These are phyloP conservation scores for Brachyopa scutellaris DNA, from an alignment of 2,888 invertebrate genomes.

Conservation along the genomic window DNA sequence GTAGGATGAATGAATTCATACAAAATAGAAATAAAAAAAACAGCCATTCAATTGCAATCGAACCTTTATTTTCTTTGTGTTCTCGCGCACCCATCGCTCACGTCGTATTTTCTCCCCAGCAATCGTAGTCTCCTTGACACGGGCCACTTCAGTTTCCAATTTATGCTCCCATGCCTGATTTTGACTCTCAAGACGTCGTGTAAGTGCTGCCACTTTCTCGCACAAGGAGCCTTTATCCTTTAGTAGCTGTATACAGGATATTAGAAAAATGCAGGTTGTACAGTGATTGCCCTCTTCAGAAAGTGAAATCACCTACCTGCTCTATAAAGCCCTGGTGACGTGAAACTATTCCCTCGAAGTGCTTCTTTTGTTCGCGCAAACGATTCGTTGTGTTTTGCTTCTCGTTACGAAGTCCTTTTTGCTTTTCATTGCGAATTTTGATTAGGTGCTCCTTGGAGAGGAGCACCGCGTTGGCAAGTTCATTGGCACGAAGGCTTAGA, in stretches of 20 bases:
- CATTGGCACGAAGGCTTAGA: conserved; percentile 80
- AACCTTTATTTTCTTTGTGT: conserved; percentile 94
- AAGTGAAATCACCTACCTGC: conserved; percentile 84
- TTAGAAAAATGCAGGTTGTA: too few relatives aligned
- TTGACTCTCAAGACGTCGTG: conserved; percentile 81
- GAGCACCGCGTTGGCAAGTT: conserved; percentile 81
- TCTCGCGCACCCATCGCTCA: conserved; percentile 91
- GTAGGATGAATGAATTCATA: too few relatives aligned
- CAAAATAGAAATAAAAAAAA: background rate
- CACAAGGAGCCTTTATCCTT: conserved; percentile 90
- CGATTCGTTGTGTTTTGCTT: conserved; percentile 81
- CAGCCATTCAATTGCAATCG: too few relatives aligned
- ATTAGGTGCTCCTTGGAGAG: conserved; percentile 80
- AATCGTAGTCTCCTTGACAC: conserved; percentile 88
- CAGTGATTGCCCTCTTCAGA: too few relatives aligned
- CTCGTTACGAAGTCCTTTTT: conserved; percentile 80
- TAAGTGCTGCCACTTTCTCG: conserved; percentile 83
- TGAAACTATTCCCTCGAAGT: conserved; percentile 88
- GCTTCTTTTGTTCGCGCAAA: conserved; percentile 85
- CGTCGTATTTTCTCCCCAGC: conserved; percentile 89
- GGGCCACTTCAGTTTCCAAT: conserved; percentile 88
- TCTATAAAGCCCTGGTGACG: conserved; percentile 93
- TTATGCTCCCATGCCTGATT: conserved; percentile 88
- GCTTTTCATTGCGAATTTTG: conserved; percentile 80
- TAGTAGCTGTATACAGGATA: conserved; percentile 84